phyloP scores from a whole-genome alignment of 2,797 vertebrate genomes.

The Otolemur crassicaudatus region DNA sequence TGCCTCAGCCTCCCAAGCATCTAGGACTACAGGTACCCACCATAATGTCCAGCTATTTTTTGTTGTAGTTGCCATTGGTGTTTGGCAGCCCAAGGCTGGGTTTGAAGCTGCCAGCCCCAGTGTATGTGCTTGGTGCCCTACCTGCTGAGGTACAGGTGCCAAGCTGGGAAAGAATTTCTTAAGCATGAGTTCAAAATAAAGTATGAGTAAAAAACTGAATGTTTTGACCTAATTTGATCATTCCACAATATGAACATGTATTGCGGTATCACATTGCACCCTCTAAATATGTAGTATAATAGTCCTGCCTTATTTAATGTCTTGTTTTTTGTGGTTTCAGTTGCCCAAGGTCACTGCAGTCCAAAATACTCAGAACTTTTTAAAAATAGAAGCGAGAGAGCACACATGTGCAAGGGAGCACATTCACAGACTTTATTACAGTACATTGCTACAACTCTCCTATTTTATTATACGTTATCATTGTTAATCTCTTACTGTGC shows the following conservation, averaged over 20 bases:
- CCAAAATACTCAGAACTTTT: neutral
- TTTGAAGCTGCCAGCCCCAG: no score
- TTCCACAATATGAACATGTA: neutral
- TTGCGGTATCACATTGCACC: no score
- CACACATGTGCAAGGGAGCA: neutral
- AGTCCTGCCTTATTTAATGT: neutral
- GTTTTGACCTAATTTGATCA: neutral
- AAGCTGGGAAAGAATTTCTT: neutral
- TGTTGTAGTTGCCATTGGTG: no score
- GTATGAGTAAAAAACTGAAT: neutral
- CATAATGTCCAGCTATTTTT: no score
- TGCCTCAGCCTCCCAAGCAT: no score
- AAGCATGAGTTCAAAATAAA: conserved; percentile 1
- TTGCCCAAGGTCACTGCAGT: neutral
- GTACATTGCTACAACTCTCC: neutral
- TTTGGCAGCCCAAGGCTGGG: no score
- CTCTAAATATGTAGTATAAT: neutral
- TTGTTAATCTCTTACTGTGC: neutral
- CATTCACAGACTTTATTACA: neutral
- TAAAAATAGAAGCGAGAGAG: neutral
- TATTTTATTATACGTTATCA: neutral
- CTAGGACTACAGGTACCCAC: no score
- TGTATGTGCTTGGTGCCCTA: no score
- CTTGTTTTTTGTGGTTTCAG: neutral
- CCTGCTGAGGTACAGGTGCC: no score